Evolutionary conservation across 2,888 invertebrate genomes (phyloP), one percentile per base, ranked within the genome.

Genomic region (Papilio gigon): DNA sequence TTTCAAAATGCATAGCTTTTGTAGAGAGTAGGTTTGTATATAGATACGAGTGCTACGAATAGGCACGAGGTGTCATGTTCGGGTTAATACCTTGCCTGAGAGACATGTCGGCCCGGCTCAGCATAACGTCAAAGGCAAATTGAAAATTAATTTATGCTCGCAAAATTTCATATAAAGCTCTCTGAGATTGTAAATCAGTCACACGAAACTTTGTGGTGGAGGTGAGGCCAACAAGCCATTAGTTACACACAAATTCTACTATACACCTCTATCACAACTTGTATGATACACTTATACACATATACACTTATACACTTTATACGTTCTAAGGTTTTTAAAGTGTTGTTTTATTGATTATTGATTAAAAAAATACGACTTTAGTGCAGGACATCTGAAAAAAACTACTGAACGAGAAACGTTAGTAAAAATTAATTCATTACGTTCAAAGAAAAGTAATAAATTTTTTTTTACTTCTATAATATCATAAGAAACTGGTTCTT

Each of bases 71-170:
- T 82, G 87, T 86, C 88, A 85, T 87, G 86, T 87, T 83, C 80
- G 82, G 81, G 84, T 80, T 88, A 88, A 89, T 90, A 87, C 88
- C 87, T 85, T 77, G 83, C 82, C 84, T 81, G 81, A 76, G 89
- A 88, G 89, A 90, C 88, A 84, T 83, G 89, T 83, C 83, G 83
- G 79, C 80, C 83, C 78, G 85, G 87, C 89, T 90, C 90, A 90
- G 91, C 90, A 83, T 88, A 88, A 90, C 83, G 90, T 91, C 91
- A 91, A 90, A 90, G 88, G 87, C 85, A 90, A 91, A 92, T 91
- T 90, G 91, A 90, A 92, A 92, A 90, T 89, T 92, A 91, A 91
- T 91, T 90, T 91, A 91, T 89, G 89, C 86, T 80, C 78, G 76
- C 83, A 83, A 87, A 88, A 87, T 89, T 87, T 85, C 84, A 81